Evolutionary conservation across 2,797 vertebrate genomes (phyloP), one percentile per base, ranked within the genome.

Genomic region (Pygocentrus nattereri): DNA sequence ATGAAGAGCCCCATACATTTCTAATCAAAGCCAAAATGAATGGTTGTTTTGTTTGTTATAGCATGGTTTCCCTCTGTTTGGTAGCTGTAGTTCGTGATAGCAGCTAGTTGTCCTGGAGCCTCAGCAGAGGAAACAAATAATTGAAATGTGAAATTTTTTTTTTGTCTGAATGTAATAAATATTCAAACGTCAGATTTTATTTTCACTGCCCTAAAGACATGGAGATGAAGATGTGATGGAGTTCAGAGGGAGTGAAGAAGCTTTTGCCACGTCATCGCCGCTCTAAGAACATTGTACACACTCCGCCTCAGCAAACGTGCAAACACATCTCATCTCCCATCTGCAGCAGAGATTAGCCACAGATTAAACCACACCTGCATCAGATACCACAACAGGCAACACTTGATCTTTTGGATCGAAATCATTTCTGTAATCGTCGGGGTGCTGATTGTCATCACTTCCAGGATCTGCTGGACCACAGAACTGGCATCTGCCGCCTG

Each of bases 281-380:
- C 62, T 65, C 62, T 62, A 18, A 65, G 62, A 65, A 38, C 18
- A 19, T 7, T 38, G 62, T 62, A 16, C 31, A 65, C 25, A 19
- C 62, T 65, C 62, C 21, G 62, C 30, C 38, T 65, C 16, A 44
- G 1, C 1, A 16, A 56, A 27, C 5, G 41, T 67, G 50, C 73
- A 44, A 65, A 41, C 25, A 27, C 50, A 68, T 59, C 73, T 34
- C 16, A 50, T 38, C 56, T 69, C 67, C 68, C 64, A 69, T 75
- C 54, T 75, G 56, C 61, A 75, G 54, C 34, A 5, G 64, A 71
- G 80, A 70, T 81, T 61, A 80, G 71, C 61, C 30, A 5, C 27
- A 50, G 73, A 75, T 75, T 75, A 75, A 75, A 75, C 56, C 73
- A 44, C 56, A 61, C 56, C 73, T 61, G 54, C 38, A 81, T 69